A percentile compares a stretch with the other conserved stretches of the same genome.
Evolutionary conservation across 2,113 vertebrate species (phyloP).

Genomic region (Pristiophorus japonicus): DNA sequence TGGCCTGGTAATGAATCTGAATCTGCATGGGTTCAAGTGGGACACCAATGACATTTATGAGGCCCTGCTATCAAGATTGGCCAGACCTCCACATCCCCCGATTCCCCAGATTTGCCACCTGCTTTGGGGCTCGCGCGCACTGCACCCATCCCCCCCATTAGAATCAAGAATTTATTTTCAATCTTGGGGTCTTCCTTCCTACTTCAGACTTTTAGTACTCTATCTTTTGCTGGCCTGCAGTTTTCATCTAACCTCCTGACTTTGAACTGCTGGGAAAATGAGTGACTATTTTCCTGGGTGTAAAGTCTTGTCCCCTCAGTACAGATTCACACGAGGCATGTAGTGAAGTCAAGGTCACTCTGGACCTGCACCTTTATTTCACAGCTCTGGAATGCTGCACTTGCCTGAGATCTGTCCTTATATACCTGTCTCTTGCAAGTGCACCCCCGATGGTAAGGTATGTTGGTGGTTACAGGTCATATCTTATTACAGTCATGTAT

Average conservation of each 20-base stretch:
- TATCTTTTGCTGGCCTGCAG: background rate
- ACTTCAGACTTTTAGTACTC: background rate
- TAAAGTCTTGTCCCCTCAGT: too few relatives aligned
- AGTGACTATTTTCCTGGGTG: background rate
- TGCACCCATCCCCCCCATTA: background rate
- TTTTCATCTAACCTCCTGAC: background rate
- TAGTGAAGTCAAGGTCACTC: too few relatives aligned
- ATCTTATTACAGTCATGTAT: too few relatives aligned
- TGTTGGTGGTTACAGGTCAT: too few relatives aligned
- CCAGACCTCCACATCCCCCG: background rate
- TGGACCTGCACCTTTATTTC: too few relatives aligned
- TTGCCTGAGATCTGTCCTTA: too few relatives aligned
- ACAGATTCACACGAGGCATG: too few relatives aligned
- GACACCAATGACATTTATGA: background rate
- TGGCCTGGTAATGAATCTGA: background rate
- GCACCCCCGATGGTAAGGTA: too few relatives aligned
- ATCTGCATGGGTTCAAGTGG: background rate
- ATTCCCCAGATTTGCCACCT: background rate
- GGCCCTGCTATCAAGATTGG: background rate
- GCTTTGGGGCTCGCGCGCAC: background rate
- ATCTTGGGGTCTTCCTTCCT: background rate
- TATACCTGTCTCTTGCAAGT: too few relatives aligned
- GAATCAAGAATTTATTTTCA: background rate
- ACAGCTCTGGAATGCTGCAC: too few relatives aligned
- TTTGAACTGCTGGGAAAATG: background rate